Evolutionary conservation across 2,797 vertebrate species (phyloP).

Genomic region (Anisognathus igniventris): DNA sequence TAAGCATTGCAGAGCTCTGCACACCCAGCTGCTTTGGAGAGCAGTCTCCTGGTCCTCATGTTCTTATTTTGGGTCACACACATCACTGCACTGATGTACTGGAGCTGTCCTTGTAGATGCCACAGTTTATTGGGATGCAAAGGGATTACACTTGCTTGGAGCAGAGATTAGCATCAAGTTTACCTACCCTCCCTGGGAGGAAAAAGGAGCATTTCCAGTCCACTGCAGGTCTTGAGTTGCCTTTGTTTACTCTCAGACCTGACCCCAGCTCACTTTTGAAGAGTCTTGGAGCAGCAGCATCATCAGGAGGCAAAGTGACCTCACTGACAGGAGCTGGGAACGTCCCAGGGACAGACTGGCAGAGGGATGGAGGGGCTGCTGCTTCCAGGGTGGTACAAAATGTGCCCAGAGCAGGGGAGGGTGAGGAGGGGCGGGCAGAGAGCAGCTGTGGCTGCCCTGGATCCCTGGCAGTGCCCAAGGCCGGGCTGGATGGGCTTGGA

Average conservation of each 20-base stretch:
- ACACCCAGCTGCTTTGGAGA: conserved; percentile 40
- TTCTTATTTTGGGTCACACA: neutral
- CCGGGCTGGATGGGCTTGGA: neutral
- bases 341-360: neutral
- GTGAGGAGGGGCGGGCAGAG: neutral
- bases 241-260: neutral
- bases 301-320: neutral
- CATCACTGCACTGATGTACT: neutral
- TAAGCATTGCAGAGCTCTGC: neutral
- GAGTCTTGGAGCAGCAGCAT: neutral
- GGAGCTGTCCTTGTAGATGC: neutral
- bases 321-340: neutral
- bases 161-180: neutral
- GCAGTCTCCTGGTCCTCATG: neutral
- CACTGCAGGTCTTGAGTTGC: neutral
- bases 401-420: neutral
- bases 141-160: neutral
- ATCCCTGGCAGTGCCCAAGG: neutral
- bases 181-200: neutral
- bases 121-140: neutral
- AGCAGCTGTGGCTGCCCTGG: neutral
- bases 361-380: neutral
- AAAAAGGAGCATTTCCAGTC: neutral
- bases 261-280: neutral
- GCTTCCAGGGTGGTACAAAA: neutral